phyloP scores from a whole-genome alignment of 2,797 vertebrate genomes.

The Lacerta bilineata region DNA sequence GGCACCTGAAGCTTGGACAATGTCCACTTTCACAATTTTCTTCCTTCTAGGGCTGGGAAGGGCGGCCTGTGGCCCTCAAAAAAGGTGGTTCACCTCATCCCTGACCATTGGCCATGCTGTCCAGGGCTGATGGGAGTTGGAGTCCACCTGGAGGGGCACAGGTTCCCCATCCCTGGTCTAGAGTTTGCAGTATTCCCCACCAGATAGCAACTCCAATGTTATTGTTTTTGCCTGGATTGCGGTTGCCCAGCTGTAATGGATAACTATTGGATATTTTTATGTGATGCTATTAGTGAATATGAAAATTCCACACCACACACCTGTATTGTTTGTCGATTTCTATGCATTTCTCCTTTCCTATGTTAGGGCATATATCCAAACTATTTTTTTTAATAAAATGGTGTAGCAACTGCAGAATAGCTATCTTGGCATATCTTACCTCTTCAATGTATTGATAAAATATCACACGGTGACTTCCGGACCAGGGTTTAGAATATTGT shows the following conservation, averaged over 20 bases:
- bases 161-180: too few species aligned
- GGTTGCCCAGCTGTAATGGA: neutral
- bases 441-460: neutral
- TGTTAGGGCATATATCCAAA: neutral
- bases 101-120: neutral
- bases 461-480: neutral
- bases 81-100: neutral
- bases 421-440: neutral
- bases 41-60: neutral
- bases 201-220: neutral
- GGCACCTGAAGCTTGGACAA: neutral
- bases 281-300: too few species aligned
- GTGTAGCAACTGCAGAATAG: neutral
- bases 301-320: neutral
- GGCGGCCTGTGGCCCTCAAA: neutral
- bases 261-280: neutral
- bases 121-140: neutral
- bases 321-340: neutral
- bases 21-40: neutral
- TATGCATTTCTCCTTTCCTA: neutral
- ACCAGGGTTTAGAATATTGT: neutral
- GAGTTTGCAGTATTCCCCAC: too few species aligned
- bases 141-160: too few species aligned
- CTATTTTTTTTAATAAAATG: neutral
- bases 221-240: neutral